Evolutionary conservation across 2,797 vertebrate species (phyloP).

Genomic region (Dicrostonyx torquatus): DNA sequence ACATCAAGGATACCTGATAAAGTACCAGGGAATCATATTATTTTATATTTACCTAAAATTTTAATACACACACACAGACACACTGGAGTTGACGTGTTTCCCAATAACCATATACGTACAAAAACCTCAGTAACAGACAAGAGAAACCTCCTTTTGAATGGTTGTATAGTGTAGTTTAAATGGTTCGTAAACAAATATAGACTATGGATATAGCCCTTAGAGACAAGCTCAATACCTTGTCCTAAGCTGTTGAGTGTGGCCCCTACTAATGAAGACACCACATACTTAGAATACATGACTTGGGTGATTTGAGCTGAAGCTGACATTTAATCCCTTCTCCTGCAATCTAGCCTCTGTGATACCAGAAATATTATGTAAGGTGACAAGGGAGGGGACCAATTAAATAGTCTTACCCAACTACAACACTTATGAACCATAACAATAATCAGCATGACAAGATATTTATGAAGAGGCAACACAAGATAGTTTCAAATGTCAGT

Average conservation of each 20-base stretch:
- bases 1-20: background rate
- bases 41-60: background rate
- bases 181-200: background rate
- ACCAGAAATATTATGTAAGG: background rate
- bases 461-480: background rate
- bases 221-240: background rate
- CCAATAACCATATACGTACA: background rate
- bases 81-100: too few relatives aligned
- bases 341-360: background rate
- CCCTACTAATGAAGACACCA: background rate
- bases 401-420: background rate
- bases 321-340: background rate
- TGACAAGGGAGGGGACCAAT: background rate
- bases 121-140: background rate
- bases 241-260: background rate
- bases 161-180: background rate
- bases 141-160: background rate
- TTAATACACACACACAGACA: background rate
- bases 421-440: background rate
- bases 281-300: background rate
- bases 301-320: background rate
- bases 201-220: background rate
- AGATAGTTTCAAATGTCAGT: background rate
- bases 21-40: background rate
- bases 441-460: background rate